A percentile compares a stretch with the other conserved stretches of the same genome.
These are phyloP conservation scores for Luffia ferchaultella DNA, from an alignment of 2,888 invertebrate species.

Conservation along the genomic window DNA sequence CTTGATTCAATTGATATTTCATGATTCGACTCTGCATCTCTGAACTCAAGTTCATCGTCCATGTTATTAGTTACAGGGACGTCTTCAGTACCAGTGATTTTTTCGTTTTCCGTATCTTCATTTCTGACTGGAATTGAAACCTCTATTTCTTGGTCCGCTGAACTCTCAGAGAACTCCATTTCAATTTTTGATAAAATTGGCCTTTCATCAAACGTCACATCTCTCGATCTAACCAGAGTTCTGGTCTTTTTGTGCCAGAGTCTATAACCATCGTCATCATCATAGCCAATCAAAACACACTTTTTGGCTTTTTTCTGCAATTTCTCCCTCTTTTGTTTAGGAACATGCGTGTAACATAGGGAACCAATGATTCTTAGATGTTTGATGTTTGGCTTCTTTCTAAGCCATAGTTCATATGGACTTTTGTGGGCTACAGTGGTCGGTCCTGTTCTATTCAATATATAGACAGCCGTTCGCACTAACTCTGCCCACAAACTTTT, in stretches of 20 bases:
- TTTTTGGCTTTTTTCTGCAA: conserved; percentile 9
- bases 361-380: conserved; percentile 17
- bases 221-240: conserved; percentile 10
- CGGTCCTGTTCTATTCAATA: conserved; percentile 17
- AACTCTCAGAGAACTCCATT: too few relatives aligned
- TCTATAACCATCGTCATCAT: conserved; percentile 3
- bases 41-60: too few relatives aligned
- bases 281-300: conserved; percentile 11
- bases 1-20: too few relatives aligned
- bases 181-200: too few relatives aligned
- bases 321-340: conserved; percentile 13
- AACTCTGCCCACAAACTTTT: conserved; percentile 16
- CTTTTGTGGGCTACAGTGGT: conserved; percentile 16
- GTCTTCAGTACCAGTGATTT: too few relatives aligned
- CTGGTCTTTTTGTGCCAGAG: neutral
- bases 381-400: conserved; percentile 10
- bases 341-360: conserved; percentile 14
- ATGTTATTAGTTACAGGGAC: too few relatives aligned
- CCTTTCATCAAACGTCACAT: conserved; percentile 11
- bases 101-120: too few relatives aligned
- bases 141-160: too few relatives aligned
- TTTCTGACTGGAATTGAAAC: too few relatives aligned
- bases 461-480: conserved; percentile 13
- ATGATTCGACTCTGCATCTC: too few relatives aligned
- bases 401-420: conserved; percentile 22